phyloP scores from a whole-genome alignment of 2,888 invertebrate genomes.

The Meandrusa payeni region DNA sequence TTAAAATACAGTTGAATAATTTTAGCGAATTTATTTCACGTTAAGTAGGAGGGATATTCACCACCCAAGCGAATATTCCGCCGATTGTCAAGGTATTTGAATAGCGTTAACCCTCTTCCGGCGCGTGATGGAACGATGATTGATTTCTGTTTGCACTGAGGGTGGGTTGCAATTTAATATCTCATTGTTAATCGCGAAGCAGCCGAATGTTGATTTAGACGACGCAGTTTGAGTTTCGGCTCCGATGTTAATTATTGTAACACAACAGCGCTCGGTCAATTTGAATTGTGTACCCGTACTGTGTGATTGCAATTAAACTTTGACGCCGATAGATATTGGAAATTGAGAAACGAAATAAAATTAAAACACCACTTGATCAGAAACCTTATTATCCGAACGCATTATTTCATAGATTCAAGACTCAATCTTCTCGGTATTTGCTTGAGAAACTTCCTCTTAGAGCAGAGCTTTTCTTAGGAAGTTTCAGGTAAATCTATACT shows the following conservation, averaged over 20 bases:
- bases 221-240: slow-evolving; percentile 41
- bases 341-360: too few species aligned
- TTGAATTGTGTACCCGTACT: slow-evolving; percentile 34
- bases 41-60: slow-evolving; percentile 33
- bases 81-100: slow-evolving; percentile 56
- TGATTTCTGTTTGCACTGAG: slow-evolving; percentile 76
- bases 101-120: slow-evolving; percentile 70
- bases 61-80: slow-evolving; percentile 48
- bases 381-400: too few species aligned
- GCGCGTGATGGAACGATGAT: slow-evolving; percentile 68
- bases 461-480: too few species aligned
- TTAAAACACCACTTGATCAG: too few species aligned
- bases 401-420: too few species aligned
- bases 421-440: too few species aligned
- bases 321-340: too few species aligned
- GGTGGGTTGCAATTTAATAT: slow-evolving; percentile 69
- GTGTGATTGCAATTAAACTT: slow-evolving; percentile 21
- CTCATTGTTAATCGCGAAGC: slow-evolving; percentile 72
- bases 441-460: too few species aligned
- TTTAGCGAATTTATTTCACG: slow-evolving; percentile 7
- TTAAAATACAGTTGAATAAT: background rate
- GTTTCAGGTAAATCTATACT: too few species aligned
- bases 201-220: slow-evolving; percentile 47
- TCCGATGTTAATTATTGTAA: slow-evolving; percentile 63
- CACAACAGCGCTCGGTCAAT: slow-evolving; percentile 57